Evolutionary conservation across 1,140 invertebrate species (phyloP).

Genomic region (Brachionus rotundiformis): DNA sequence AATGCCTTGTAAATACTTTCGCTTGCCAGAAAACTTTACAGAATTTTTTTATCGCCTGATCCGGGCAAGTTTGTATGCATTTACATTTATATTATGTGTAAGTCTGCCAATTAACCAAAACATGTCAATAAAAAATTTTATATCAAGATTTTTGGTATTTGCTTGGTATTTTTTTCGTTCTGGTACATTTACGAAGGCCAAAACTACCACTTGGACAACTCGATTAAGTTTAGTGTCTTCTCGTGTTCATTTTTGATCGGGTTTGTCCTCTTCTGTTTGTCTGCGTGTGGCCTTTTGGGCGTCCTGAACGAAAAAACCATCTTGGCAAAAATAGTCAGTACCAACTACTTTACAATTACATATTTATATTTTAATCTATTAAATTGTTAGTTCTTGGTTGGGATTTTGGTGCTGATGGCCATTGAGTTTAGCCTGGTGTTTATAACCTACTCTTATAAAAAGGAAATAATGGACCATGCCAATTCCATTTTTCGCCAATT

Average conservation of each 20-base stretch:
- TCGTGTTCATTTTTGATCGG: conserved; percentile 12
- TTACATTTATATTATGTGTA: conserved; percentile 46
- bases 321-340: conserved; percentile 7
- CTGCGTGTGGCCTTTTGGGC: conserved; percentile 15
- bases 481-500: conserved; percentile 20
- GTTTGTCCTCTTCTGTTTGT: conserved; percentile 10
- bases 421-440: conserved; percentile 8
- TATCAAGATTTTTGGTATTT: conserved; percentile 19
- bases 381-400: not conserved
- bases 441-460: conserved; percentile 6
- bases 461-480: conserved; percentile 45
- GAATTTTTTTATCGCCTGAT: conserved; percentile 35
- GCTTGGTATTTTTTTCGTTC: conserved; percentile 33
- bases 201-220: conserved; percentile 47
- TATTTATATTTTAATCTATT: not conserved
- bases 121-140: not conserved
- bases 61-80: conserved; percentile 20
- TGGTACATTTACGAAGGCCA: conserved; percentile 46
- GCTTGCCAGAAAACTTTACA: conserved; percentile 14
- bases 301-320: conserved; percentile 9
- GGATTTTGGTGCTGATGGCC: not conserved
- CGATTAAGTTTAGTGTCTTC: conserved; percentile 35
- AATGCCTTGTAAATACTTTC: conserved; percentile 37
- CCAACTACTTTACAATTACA: not conserved
- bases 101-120: not conserved